Evolutionary conservation across 2,113 vertebrate species (phyloP).

Genomic region (Neogobius melanostomus): DNA sequence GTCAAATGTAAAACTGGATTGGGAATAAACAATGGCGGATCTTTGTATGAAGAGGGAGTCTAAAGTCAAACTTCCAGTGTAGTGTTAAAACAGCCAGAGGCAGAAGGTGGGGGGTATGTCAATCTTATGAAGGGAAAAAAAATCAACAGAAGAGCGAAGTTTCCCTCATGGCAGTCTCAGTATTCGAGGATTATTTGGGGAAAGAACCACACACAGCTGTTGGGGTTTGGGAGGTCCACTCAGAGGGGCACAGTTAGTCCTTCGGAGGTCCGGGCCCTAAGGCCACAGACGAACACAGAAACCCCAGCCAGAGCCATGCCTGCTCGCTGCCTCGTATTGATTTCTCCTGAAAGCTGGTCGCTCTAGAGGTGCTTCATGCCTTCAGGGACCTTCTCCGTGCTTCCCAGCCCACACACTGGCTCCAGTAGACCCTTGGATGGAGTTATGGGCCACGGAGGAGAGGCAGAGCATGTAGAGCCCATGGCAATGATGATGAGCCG

Average conservation of each 20-base stretch:
- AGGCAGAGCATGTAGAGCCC: conserved; percentile 68
- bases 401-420: conserved; percentile 75
- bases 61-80: conserved; percentile 61
- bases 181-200: conserved; percentile 58
- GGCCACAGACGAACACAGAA: conserved; percentile 68
- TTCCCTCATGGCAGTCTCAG: conserved; percentile 62
- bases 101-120: conserved; percentile 62
- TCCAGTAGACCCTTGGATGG: conserved; percentile 67
- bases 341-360: conserved; percentile 70
- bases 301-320: conserved; percentile 64
- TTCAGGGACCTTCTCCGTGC: conserved; percentile 65
- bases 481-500: conserved; percentile 74
- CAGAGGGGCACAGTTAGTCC: conserved; percentile 65
- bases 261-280: conserved; percentile 73
- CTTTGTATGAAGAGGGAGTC: conserved; percentile 57
- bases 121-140: conserved; percentile 60
- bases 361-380: conserved; percentile 74
- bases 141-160: conserved; percentile 53
- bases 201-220: conserved; percentile 72
- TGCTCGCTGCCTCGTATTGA: conserved; percentile 72
- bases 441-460: conserved; percentile 67
- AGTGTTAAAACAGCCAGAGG: conserved; percentile 59
- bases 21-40: conserved; percentile 58
- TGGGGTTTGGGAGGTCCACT: conserved; percentile 61
- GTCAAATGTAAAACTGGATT: conserved; percentile 62